Evolutionary conservation across 2,888 invertebrate genomes (phyloP), one percentile per base, ranked within the genome.

Genomic region (Toxonevra muliebris): DNA sequence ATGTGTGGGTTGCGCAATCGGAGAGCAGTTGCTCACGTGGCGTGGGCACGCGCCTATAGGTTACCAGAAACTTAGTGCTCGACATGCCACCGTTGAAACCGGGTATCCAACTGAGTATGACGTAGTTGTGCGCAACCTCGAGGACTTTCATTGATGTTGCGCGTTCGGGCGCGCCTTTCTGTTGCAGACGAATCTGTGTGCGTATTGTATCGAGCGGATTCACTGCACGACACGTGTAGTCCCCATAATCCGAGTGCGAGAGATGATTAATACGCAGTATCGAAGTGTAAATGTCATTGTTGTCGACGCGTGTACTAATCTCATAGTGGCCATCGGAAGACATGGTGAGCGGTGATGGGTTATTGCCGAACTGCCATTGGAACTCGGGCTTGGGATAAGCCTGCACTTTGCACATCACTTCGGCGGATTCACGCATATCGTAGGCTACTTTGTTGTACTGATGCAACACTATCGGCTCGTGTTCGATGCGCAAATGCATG

Each of bases 341-440:
- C 82, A 92, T 91, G 72, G 92, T 90, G 45, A 94, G 84, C 0
- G 93, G 91, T 0, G 92, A 90, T 0, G 89, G 87, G 83, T 93
- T 92, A 12, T 90, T 90, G 42, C 91, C 92, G 79, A 90, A 94
- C 79, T 90, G 93, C 96, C 96, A 96, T 78, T 95, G 94, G 82
- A 96, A 95, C 80, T 94, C 94, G 0, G 96, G 96, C 79, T 94
- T 93, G 0, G 96, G 96, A 85, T 94, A 96, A 0, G 96, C 95
- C 80, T 95, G 94, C 13, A 96, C 94, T 79, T 92, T 90, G 82
- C 96, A 96, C 0, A 91, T 88, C 17, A 96, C 93, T 82, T 94
- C 92, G 0, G 95, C 96, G 0, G 91, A 91, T 84, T 96, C 95
- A 73, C 90, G 88, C 7, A 93, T 81, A 82, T 95, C 95, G 82